Base-by-base conservation (phyloP, 2,888 invertebrate genomes). In the Nezara viridula region DNA sequence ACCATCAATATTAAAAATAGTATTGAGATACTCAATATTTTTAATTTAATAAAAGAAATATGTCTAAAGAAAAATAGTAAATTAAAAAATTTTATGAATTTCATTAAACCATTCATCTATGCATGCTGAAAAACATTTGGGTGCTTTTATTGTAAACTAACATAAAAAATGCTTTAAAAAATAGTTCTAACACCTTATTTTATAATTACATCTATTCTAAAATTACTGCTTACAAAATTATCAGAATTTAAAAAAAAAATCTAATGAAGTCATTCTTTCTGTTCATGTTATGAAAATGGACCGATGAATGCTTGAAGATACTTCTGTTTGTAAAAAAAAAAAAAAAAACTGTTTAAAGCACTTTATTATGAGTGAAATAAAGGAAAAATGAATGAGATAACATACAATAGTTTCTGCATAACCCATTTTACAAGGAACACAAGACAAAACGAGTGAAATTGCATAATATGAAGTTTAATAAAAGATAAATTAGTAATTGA, bases 161-260 rank as follows among this genome's bases (percentile, higher is more conserved):
- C 55, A 55, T n/a, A n/a, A n/a, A n/a, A n/a, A 55, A 9, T 7
- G 2, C 21, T 7, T n/a, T 55, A 0, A n/a, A n/a, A 52, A n/a
- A 10, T n/a, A 55, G 55, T n/a, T 55, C n/a, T 55, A 55, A 55
- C n/a, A 55, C n/a, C n/a, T 55, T 55, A 55, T 55, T n/a, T 55
- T 55, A 9, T 21, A n/a, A 55, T n/a, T 12, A n/a, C 10, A 52
- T 52, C 0, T 21, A 52, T 7, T 52, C 21, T 10, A n/a, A 55
- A n/a, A 55, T n/a, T 55, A 0, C 52, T 21, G 24, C 52, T 24
- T 7, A 55, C 24, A n/a, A n/a, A 55, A 50, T 19, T 14, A 2
- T 21, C 21, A 21, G 14, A 21, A n/a, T 55, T 55, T 2, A 10
- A n/a, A n/a, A 24, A 55, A n/a, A 12, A n/a, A 10, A n/a, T 55